These are phyloP conservation scores for Meganola albula DNA, from an alignment of 2,888 invertebrate genomes.

Conservation along the genomic window DNA sequence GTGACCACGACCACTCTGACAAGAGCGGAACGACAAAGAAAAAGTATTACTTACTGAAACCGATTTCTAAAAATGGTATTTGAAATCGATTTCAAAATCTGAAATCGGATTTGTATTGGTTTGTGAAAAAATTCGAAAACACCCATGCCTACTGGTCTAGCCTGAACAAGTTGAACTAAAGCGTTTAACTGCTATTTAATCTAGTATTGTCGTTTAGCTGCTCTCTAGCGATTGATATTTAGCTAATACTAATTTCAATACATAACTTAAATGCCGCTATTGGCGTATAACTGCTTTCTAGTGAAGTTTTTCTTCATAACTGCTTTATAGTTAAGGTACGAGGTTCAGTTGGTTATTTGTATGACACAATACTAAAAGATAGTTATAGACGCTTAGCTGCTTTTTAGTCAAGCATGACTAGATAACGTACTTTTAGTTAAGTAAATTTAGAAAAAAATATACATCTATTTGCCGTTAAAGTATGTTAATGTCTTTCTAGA, in stretches of 20 bases:
- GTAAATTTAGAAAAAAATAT: background rate
- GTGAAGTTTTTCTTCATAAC: conserved; percentile 1
- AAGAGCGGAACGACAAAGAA: too few relatives aligned
- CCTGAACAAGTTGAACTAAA: background rate
- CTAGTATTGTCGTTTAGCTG: background rate
- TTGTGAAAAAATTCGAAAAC: too few relatives aligned
- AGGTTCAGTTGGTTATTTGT: conserved; percentile 1
- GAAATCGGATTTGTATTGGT: too few relatives aligned
- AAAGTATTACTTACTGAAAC: too few relatives aligned
- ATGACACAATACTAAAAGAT: background rate
- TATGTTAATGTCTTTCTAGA: too few relatives aligned
- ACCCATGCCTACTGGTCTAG: too few relatives aligned
- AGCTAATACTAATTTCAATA: conserved; percentile 1
- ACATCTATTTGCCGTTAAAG: background rate
- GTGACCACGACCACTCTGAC: too few relatives aligned
- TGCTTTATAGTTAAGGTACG: conserved; percentile 2
- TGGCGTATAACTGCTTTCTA: conserved; percentile 1
- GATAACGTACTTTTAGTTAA: conserved; percentile 1
- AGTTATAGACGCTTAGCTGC: conserved; percentile 1
- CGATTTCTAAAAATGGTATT: too few relatives aligned
- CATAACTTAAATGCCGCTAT: conserved; percentile 1
- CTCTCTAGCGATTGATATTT: conserved; percentile 1
- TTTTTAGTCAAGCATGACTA: conserved; percentile 1
- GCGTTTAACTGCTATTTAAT: background rate
- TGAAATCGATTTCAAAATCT: too few relatives aligned